Evolutionary conservation across 2,113 vertebrate species (phyloP).

Genomic region (Protobothrops flavoviridis): DNA sequence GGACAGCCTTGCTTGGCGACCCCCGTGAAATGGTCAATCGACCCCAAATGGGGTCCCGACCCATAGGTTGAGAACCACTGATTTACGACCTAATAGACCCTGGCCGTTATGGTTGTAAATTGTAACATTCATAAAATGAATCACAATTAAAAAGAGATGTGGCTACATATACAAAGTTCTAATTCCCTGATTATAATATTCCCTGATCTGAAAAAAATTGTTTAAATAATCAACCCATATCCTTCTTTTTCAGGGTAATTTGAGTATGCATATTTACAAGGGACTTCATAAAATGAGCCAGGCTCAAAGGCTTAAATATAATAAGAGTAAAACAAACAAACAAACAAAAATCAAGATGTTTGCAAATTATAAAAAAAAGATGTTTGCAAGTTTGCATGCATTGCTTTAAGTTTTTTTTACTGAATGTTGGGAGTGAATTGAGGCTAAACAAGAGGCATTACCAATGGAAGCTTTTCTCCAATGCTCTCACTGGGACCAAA

Average conservation of each 20-base stretch:
- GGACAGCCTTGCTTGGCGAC: too few relatives aligned
- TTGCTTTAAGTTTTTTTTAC: not conserved
- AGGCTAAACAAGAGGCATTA: not conserved
- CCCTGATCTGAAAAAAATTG: slow-evolving; percentile 2
- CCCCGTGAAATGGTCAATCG: too few relatives aligned
- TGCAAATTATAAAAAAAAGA: too few relatives aligned
- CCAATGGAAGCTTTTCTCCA: not conserved
- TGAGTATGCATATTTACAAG: not conserved
- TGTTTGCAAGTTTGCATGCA: not conserved
- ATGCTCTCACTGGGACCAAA: not conserved
- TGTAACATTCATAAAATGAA: not conserved
- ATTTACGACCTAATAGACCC: not conserved
- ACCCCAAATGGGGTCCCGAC: too few relatives aligned
- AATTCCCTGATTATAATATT: not conserved
- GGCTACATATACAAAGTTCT: not conserved
- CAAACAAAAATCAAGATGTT: not conserved
- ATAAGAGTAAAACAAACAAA: not conserved
- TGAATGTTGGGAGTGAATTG: not conserved
- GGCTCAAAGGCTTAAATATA: not conserved
- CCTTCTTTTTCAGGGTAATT: not conserved
- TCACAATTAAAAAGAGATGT: not conserved
- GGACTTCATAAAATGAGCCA: not conserved
- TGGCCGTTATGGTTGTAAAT: not conserved
- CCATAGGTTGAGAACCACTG: too few relatives aligned
- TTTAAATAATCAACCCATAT: not conserved